These are phyloP conservation scores for Varecia variegata DNA, from an alignment of 2,797 vertebrate species.

Conservation along the genomic window DNA sequence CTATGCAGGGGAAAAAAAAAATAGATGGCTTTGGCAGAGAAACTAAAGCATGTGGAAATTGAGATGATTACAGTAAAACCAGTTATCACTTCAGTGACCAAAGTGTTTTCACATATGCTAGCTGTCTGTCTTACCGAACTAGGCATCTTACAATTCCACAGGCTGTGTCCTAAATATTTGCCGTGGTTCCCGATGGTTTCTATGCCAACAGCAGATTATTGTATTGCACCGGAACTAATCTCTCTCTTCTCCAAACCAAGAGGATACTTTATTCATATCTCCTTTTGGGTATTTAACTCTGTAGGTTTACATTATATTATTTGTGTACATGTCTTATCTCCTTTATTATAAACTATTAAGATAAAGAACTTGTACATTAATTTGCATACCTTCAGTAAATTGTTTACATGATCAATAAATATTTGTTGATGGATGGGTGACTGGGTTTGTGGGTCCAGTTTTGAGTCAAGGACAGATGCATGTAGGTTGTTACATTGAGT, in stretches of 20 bases:
- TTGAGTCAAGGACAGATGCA: background rate
- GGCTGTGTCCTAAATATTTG: background rate
- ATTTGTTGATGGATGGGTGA: background rate
- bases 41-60: background rate
- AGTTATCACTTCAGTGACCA: background rate
- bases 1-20: background rate
- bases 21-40: background rate
- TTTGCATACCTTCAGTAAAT: background rate
- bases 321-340: background rate
- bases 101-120: background rate
- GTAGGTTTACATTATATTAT: background rate
- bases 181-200: background rate
- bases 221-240: background rate
- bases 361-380: background rate
- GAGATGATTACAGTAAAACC: slow-evolving; percentile 7
- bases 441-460: background rate
- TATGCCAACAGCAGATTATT: slow-evolving; percentile 40
- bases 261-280: background rate
- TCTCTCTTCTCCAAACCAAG: background rate
- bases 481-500: background rate
- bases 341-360: background rate
- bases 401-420: background rate
- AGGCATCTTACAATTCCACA: background rate
- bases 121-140: background rate
- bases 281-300: background rate